Evolutionary conservation across 2,113 vertebrate species (phyloP), one percentile per base, ranked within the genome.

Genomic region (Ivindomyrus marchei): DNA sequence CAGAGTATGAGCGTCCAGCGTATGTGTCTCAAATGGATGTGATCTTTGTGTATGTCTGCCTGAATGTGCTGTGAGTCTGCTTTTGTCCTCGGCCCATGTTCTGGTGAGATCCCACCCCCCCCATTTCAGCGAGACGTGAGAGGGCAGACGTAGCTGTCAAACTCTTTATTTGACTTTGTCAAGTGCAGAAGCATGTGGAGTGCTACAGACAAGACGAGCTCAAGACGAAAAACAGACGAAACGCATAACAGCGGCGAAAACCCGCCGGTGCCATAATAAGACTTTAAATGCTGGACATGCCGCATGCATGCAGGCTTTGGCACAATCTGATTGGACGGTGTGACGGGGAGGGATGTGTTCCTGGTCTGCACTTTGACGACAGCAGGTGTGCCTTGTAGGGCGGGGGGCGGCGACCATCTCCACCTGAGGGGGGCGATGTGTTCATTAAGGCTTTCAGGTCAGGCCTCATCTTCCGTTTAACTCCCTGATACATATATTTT

Each of bases 121-220:
- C 11, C 31, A 19, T 17, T 42, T 24, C 85, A 24, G 36, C 6
- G n/a, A 88, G 27, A 88, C 10, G n/a, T 2, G 24, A 53, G 56
- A 74, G 47, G 46, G 36, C 17, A 19, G 1, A 8, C 19, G 92
- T 85, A 94, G 96, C 95, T 94, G 95, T 96, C 95, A 96, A 95
- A 90, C 94, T 80, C 92, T 95, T 96, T 95, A 95, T 96, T 96
- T 36, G 95, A 97, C 95, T 95, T 97, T 97, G 96, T 97, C 96
- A 93, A 95, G 95, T 96, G 95, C 95, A 96, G 95, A 96, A 96
- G 95, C 95, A 93, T 91, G 88, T 92, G 92, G 94, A 94, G 94
- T 95, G 94, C 93, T 96, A 93, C 92, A 93, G 89, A 91, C 90
- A 58, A 92, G 91, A 91, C 58, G 45, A 27, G 77, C 83, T 90